These are phyloP conservation scores for Sardina pilchardus DNA, from an alignment of 2,113 vertebrate genomes.

Conservation along the genomic window DNA sequence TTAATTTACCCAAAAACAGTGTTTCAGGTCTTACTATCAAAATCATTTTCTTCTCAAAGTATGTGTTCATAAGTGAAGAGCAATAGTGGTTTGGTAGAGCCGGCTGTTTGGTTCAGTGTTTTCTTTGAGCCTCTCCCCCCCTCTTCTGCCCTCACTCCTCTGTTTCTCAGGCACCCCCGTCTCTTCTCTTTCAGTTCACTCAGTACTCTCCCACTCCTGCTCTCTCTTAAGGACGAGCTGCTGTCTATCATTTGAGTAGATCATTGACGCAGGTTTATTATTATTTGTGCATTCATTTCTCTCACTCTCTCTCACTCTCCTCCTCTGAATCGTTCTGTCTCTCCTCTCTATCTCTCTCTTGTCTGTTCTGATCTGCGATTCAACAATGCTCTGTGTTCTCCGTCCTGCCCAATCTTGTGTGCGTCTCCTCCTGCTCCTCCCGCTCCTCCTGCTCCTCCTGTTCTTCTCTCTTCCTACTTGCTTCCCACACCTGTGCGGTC, in stretches of 20 bases:
- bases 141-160: constrained; percentile 46
- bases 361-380: neutral
- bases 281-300: constrained; percentile 48
- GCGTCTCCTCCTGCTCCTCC: neutral
- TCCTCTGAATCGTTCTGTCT: neutral
- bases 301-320: neutral
- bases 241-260: constrained; percentile 29
- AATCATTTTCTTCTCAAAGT: neutral
- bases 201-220: constrained; percentile 20
- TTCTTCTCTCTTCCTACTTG: neutral
- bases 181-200: constrained; percentile 29
- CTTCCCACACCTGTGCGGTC: neutral
- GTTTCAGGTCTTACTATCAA: neutral
- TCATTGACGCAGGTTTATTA: constrained; percentile 51
- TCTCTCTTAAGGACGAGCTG: constrained; percentile 17
- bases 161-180: constrained; percentile 59
- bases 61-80: neutral
- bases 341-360: neutral
- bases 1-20: neutral
- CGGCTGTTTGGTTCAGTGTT: constrained; percentile 12
- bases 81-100: neutral
- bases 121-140: constrained; percentile 36
- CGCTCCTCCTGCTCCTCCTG: neutral
- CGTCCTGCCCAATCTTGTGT: neutral
- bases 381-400: neutral